Conservation (phyloP, 2,113 vertebrate species). For the Cynopterus brachyotis region DNA sequence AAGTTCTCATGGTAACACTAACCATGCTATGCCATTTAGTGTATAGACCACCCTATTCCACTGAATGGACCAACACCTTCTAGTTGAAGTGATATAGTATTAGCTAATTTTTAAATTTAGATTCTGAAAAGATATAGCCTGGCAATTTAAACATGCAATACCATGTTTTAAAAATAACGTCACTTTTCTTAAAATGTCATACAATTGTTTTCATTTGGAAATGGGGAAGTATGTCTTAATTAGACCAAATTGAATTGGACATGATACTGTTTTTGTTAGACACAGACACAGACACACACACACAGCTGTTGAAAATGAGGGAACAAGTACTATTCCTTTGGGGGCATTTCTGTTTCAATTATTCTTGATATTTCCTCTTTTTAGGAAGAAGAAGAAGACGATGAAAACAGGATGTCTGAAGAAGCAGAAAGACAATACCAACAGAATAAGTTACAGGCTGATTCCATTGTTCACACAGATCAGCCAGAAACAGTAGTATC, state of each 20-base stretch:
- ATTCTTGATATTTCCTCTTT: conserved; percentile 43
- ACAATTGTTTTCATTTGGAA: background rate
- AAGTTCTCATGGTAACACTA: background rate
- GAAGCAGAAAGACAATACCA: conserved; percentile 90
- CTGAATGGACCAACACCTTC: background rate
- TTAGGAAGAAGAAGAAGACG: conserved; percentile 92
- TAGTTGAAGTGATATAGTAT: background rate
- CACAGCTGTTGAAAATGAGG: background rate
- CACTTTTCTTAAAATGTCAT: conserved; percentile 10
- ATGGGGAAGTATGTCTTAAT: background rate
- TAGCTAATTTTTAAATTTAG: conserved; percentile 23
- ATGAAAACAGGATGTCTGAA: conserved; percentile 92
- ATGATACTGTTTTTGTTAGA: background rate
- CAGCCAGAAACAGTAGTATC: conserved; percentile 80
- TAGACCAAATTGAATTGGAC: conserved; percentile 21
- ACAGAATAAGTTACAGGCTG: conserved; percentile 80
- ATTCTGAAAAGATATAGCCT: background rate
- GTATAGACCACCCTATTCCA: background rate
- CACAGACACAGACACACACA: too few relatives aligned
- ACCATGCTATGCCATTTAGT: background rate
- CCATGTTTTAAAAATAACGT: background rate
- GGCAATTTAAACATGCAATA: background rate
- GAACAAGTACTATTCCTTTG: conserved; percentile 9
- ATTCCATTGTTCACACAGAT: conserved; percentile 78
- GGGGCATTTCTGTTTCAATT: background rate